phyloP scores from a whole-genome alignment of 2,113 vertebrate genomes.

The Sphaerodactylus townsendi region DNA sequence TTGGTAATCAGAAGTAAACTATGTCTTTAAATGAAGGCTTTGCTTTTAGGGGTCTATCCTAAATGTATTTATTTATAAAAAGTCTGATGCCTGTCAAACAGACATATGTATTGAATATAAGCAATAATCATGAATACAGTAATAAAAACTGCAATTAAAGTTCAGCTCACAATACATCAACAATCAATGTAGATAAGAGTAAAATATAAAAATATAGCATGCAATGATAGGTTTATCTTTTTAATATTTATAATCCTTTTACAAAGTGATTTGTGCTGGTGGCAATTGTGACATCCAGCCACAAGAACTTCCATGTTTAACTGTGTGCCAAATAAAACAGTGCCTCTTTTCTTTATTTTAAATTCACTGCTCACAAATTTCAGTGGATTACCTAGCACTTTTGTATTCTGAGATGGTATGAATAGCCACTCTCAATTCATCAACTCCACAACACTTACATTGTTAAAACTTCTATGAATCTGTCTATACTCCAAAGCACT shows the following conservation, averaged over 20 bases:
- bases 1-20: background rate
- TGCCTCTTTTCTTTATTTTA: background rate
- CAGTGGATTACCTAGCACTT: background rate
- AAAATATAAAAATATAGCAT: no score
- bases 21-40: background rate
- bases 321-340: background rate
- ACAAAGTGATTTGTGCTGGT: background rate
- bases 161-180: no score
- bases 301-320: background rate
- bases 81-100: no score
- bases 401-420: background rate
- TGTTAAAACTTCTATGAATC: background rate
- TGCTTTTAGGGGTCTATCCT: background rate
- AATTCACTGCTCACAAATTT: background rate
- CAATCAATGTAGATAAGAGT: no score
- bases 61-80: no score
- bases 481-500: background rate
- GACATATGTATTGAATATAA: no score
- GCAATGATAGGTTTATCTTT: no score
- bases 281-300: background rate
- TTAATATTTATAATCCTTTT: background rate
- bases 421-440: background rate
- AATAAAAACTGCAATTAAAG: no score
- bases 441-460: background rate
- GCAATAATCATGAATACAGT: no score